Evolutionary conservation across 1,140 invertebrate genomes (phyloP).

Genomic region (Littorina saxatilis): DNA sequence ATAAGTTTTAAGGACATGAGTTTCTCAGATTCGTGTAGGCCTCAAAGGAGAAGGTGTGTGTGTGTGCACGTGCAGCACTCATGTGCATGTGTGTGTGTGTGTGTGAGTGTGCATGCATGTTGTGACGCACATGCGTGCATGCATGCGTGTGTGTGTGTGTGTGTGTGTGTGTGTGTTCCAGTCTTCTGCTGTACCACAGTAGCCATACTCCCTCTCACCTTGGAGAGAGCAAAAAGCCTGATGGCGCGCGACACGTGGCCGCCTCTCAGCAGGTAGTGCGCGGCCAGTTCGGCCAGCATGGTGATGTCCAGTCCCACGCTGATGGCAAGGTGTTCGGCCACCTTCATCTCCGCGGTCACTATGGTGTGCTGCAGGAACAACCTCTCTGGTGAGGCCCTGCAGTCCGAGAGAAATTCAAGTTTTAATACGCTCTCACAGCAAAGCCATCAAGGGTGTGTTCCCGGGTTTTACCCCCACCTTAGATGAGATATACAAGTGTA

Average conservation of each 20-base stretch:
- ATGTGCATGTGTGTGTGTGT: not conserved
- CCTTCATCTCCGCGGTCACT: constrained; percentile 74
- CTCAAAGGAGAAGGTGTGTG: too few species aligned
- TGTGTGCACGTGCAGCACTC: too few species aligned
- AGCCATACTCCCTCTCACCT: too few species aligned
- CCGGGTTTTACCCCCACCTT: not conserved
- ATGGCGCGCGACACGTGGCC: constrained; percentile 82
- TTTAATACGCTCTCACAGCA: not conserved
- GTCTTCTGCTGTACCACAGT: not conserved
- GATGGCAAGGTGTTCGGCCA: constrained; percentile 71
- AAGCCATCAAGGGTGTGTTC: too few species aligned
- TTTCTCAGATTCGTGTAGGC: too few species aligned
- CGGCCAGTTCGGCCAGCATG: constrained; percentile 84
- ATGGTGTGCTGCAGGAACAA: constrained; percentile 83
- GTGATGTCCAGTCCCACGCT: constrained; percentile 80
- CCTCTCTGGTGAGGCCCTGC: constrained; percentile 80
- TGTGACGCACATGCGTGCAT: not conserved
- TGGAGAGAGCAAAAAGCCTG: constrained; percentile 84
- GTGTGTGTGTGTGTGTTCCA: not conserved
- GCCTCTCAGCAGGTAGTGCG: constrained; percentile 82
- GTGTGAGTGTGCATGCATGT: not conserved
- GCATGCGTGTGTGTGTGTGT: constrained; percentile 19
- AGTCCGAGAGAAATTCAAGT: constrained; percentile 21
- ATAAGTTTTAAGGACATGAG: too few species aligned
- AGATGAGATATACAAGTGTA: not conserved